Percentiles rank a stretch among this genome's conserved stretches.
Conservation (phyloP, 1,140 invertebrate species). For the Drosophila mojavensis region DNA sequence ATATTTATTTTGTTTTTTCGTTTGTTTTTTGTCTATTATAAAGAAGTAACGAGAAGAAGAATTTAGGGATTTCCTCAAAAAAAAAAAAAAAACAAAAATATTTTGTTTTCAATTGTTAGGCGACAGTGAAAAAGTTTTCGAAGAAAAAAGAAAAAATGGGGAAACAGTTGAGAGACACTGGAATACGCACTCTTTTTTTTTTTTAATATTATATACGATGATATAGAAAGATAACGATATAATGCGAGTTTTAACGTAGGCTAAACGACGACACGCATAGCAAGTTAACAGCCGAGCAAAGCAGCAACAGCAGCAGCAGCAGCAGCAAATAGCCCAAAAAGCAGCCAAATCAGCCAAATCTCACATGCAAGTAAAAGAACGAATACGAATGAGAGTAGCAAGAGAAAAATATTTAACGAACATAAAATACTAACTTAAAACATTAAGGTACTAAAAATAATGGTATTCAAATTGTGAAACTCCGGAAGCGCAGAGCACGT, state of each 20-base stretch:
- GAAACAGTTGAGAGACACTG: constrained; percentile 24
- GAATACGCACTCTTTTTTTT: constrained; percentile 36
- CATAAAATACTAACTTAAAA: constrained; percentile 6
- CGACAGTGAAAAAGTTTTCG: constrained; percentile 35
- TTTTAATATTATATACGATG: constrained; percentile 23
- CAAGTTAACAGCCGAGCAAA: constrained; percentile 19
- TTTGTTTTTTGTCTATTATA: constrained; percentile 56
- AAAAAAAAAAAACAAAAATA: constrained; percentile 28
- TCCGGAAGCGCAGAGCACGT: too few species aligned
- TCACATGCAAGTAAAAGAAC: constrained; percentile 14
- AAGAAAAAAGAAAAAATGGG: background rate
- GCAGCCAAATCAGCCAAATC: constrained; percentile 1
- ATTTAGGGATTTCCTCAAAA: constrained; percentile 56
- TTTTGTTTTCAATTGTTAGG: constrained; percentile 71
- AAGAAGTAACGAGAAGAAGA: constrained; percentile 13
- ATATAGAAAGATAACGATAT: constrained; percentile 64
- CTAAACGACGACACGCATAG: constrained; percentile 30
- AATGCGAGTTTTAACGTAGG: constrained; percentile 57
- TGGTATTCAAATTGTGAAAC: background rate
- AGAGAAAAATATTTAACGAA: constrained; percentile 22
- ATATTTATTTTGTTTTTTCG: constrained; percentile 49
- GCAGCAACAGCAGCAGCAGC: background rate
- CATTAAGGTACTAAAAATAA: constrained; percentile 4
- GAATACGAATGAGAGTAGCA: background rate
- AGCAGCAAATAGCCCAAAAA: constrained; percentile 21